A percentile compares a stretch with the other conserved stretches of the same genome.
Evolutionary conservation across 1,140 invertebrate genomes (phyloP).

Genomic region (Zaprionus ornatus): DNA sequence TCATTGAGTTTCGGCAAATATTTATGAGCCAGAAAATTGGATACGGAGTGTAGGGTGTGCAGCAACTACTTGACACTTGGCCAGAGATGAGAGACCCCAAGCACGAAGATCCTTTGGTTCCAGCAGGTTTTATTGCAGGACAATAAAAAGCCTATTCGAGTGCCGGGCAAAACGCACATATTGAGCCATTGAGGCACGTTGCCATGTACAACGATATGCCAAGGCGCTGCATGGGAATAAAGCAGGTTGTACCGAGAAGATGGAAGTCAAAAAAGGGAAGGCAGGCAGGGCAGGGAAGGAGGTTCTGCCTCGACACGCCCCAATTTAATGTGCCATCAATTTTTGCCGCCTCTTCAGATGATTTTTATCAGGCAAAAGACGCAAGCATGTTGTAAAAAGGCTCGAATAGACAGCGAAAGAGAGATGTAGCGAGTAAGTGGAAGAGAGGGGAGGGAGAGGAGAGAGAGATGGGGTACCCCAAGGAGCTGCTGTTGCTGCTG

Average conservation of each 20-base stretch:
- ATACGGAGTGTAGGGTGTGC: slow-evolving; percentile 31
- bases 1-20: slow-evolving; percentile 70
- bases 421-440: not conserved
- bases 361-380: slow-evolving; percentile 66
- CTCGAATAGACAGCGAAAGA: slow-evolving; percentile 6
- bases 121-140: slow-evolving; percentile 46
- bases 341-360: slow-evolving; percentile 56
- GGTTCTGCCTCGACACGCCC: slow-evolving; percentile 43
- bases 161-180: slow-evolving; percentile 55
- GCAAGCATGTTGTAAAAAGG: slow-evolving; percentile 47
- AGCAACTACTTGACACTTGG: slow-evolving; percentile 69
- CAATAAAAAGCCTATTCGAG: slow-evolving; percentile 74
- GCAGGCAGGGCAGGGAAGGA: not conserved
- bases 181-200: slow-evolving; percentile 65
- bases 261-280: not conserved
- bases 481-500: not conserved
- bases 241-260: too few species aligned
- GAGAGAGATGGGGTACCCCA: not conserved
- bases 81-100: not conserved
- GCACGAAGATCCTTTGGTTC: not conserved
- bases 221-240: not conserved
- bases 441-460: not conserved
- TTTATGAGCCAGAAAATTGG: slow-evolving; percentile 80
- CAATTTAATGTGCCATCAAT: slow-evolving; percentile 80
- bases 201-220: slow-evolving; percentile 5